Evolutionary conservation across 2,113 vertebrate species (phyloP).

Genomic region (Lates calcarifer): DNA sequence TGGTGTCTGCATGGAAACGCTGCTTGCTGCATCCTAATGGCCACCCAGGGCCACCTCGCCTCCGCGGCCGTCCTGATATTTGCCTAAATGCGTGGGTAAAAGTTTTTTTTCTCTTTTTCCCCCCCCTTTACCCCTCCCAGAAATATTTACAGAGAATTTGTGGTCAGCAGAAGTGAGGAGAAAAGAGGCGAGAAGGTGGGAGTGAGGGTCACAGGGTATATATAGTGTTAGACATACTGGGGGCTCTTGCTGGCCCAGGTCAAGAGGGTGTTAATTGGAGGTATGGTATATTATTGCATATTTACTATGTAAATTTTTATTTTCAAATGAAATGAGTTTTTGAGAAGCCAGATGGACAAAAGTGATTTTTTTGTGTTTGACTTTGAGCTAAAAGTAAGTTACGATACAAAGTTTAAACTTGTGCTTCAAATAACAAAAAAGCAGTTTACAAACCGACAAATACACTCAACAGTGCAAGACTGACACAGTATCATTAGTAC

Average conservation of each 20-base stretch:
- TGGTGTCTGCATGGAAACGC: conserved; percentile 83
- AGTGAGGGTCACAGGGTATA: background rate
- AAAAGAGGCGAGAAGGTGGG: background rate
- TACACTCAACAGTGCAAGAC: conserved; percentile 45
- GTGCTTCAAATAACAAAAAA: conserved; percentile 32
- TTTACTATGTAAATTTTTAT: background rate
- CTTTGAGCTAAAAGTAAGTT: conserved; percentile 3
- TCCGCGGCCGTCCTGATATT: conserved; percentile 84
- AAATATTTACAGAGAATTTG: conserved; percentile 79
- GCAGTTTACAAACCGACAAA: conserved; percentile 45
- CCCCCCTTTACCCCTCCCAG: conserved; percentile 67
- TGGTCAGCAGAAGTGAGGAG: conserved; percentile 64
- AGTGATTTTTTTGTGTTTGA: conserved; percentile 7
- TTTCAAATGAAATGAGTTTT: background rate
- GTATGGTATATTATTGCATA: background rate
- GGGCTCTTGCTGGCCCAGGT: conserved; percentile 7
- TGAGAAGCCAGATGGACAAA: background rate
- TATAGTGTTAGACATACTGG: background rate
- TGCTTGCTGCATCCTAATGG: conserved; percentile 87
- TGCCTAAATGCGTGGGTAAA: conserved; percentile 84
- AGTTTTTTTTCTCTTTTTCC: conserved; percentile 33
- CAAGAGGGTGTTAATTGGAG: conserved; percentile 13
- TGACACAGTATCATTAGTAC: conserved; percentile 67
- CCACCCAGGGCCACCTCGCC: conserved; percentile 82
- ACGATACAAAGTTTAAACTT: background rate